Evolutionary conservation across 1,140 invertebrate species (phyloP), one percentile per base, ranked within the genome.

Genomic region (Drosophila bocqueti): DNA sequence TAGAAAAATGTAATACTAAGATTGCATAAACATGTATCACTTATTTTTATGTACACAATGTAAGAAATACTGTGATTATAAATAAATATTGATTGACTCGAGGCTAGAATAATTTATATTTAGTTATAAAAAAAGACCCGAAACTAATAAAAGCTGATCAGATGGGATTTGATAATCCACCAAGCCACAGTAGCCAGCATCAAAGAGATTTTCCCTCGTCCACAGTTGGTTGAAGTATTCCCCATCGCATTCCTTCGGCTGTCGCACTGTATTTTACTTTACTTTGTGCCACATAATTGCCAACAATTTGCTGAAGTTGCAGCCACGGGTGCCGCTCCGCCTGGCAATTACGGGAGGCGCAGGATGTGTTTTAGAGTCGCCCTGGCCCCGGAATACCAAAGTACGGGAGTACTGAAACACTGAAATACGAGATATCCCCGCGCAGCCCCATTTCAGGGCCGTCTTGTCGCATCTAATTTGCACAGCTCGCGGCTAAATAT

Each of bases 291-390:
- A 85, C 79, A 85, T 90, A 90, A 90, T 90, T 90, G 72, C 85
- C 81, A 87, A 85, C 85, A 90, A 90, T 90, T 91, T 85, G 85
- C 85, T 90, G 79, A 90, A 90, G 85, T 80, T 90, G 85, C 85
- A 85, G 85, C 79, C 79, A 80, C 80, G 75, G 68, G 75, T 54
- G 78, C 54, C 54, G 54, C 86, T 73, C 81, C 82, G 85, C 85
- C 81, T 73, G 75, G 81, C 85, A 90, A 90, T 90, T 90, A 90
- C 79, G 68, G 63, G 59, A 55, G 78, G 75, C 71, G 65, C 85
- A 89, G 85, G 85, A 90, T 89, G 85, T 89, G 79, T 69, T 90
- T 89, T 90, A 90, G 79, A 82, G 79, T 38, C 50, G 66, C 81
- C 61, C 59, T 36, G 57, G 47, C 71, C 62, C 59, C 67, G 13